A percentile compares a stretch with the other conserved stretches of the same genome.
phyloP scores from a whole-genome alignment of 2,888 invertebrate genomes.

The Drosophila histrio region DNA sequence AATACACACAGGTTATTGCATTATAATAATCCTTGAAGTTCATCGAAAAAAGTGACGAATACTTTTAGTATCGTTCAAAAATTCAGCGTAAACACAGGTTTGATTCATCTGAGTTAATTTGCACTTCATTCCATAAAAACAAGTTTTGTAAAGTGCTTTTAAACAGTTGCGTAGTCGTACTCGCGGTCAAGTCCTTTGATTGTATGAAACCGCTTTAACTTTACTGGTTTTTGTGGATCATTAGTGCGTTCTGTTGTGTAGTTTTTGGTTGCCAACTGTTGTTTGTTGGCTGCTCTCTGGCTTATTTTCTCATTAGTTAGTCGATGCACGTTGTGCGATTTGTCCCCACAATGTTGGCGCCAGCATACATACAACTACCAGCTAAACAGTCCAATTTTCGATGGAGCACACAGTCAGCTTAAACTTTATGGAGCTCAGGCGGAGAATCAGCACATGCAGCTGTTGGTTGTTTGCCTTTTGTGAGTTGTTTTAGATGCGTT shows the following conservation, averaged over 20 bases:
- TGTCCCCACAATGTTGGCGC: slow-evolving; percentile 67
- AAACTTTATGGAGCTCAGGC: slow-evolving; percentile 34
- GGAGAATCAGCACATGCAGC: slow-evolving; percentile 16
- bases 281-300: slow-evolving; percentile 26
- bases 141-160: neutral
- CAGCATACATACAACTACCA: slow-evolving; percentile 6
- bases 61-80: neutral
- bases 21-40: neutral
- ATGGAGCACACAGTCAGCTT: slow-evolving; percentile 36
- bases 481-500: slow-evolving; percentile 45
- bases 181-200: slow-evolving; percentile 17
- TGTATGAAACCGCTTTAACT: slow-evolving; percentile 24
- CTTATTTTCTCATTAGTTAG: slow-evolving; percentile 75
- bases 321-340: slow-evolving; percentile 71
- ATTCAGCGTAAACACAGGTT: neutral
- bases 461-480: slow-evolving; percentile 28
- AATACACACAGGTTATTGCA: neutral
- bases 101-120: neutral
- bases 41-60: neutral
- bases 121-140: neutral
- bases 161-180: no score
- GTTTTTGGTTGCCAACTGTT: slow-evolving; percentile 28
- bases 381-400: slow-evolving; percentile 23
- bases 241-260: slow-evolving; percentile 58
- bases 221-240: slow-evolving; percentile 58